These are phyloP conservation scores for Hippoglossus hippoglossus DNA, from an alignment of 2,797 vertebrate species.

Conservation along the genomic window DNA sequence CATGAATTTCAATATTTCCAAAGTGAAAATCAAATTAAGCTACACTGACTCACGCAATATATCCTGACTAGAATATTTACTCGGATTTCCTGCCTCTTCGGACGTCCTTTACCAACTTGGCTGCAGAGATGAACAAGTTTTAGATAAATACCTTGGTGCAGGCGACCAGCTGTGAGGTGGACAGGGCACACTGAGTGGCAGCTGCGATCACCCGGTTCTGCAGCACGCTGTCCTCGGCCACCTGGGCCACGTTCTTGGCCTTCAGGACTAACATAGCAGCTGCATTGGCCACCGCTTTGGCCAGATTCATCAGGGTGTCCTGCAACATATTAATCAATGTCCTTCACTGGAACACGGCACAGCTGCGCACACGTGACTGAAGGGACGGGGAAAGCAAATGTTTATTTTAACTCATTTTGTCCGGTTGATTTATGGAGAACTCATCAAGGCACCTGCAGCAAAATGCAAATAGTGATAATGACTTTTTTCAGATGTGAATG, in stretches of 20 bases:
- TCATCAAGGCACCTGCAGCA: constrained; percentile 1
- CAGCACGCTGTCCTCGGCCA: constrained; percentile 92
- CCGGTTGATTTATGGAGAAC: constrained; percentile 2
- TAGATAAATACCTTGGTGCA: constrained; percentile 92
- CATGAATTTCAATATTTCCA: no score
- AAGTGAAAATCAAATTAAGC: neutral
- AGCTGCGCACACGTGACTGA: constrained; percentile 64
- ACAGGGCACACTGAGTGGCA: constrained; percentile 97
- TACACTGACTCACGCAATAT: neutral
- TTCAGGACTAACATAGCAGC: constrained; percentile 98
- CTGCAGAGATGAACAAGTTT: constrained; percentile 22
- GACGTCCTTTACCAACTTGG: constrained; percentile 36
- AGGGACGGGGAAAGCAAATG: constrained; percentile 38
- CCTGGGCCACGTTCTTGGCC: constrained; percentile 98
- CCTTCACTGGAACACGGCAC: constrained; percentile 66
- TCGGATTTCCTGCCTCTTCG: neutral
- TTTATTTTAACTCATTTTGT: constrained; percentile 20
- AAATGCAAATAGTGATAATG: no score
- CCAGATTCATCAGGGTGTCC: constrained; percentile 99
- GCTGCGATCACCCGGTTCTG: constrained; percentile 99
- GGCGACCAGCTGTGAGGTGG: constrained; percentile 98
- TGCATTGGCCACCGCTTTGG: constrained; percentile 98
- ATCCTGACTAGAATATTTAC: neutral
- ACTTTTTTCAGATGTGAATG: no score
- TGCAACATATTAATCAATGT: constrained; percentile 79